phyloP scores from a whole-genome alignment of 2,797 vertebrate genomes.

The Halcyon chelicuti region DNA sequence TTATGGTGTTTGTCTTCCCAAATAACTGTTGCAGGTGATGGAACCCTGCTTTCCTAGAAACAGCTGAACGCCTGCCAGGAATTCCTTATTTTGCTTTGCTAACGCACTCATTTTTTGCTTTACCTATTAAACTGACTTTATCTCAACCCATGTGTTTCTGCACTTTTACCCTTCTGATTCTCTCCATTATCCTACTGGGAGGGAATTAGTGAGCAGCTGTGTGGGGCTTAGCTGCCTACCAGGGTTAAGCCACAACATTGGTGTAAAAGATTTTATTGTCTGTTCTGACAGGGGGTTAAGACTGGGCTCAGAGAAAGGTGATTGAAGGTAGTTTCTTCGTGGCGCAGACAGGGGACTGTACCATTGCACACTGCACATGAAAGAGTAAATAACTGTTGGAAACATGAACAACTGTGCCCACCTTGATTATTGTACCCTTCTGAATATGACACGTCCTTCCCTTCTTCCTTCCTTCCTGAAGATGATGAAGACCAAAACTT shows the following conservation, averaged over 20 bases:
- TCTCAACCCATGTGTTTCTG: neutral
- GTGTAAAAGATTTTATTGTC: neutral
- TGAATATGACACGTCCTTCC: neutral
- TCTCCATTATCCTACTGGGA: neutral
- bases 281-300: neutral
- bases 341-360: neutral
- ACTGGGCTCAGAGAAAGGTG: neutral
- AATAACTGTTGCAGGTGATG: accelerated
- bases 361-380: neutral
- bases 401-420: accelerated
- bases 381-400: neutral
- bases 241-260: neutral
- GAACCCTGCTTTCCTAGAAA: neutral
- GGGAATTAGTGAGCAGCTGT: neutral
- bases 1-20: neutral
- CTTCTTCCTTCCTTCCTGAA: neutral
- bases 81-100: neutral
- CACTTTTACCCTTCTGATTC: neutral
- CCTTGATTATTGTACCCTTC: neutral
- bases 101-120: neutral
- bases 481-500: neutral
- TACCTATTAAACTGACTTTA: neutral
- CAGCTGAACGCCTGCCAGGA: neutral
- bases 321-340: neutral
- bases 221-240: neutral